Evolutionary conservation across 2,888 invertebrate species (phyloP), one percentile per base, ranked within the genome.

Genomic region (Alviniconcha strummeri): DNA sequence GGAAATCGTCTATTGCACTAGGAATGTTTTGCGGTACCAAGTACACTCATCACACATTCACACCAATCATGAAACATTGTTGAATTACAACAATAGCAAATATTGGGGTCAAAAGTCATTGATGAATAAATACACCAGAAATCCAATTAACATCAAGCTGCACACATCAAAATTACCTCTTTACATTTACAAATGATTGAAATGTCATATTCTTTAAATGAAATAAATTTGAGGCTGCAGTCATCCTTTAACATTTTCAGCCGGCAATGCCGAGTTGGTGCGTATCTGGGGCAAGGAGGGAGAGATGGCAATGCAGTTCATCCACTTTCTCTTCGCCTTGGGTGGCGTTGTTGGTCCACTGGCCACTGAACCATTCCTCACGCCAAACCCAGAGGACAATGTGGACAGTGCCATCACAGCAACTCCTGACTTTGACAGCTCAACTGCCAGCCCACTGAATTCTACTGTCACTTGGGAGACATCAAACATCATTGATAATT

Each of bases 291-390:
- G 92, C 15, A 87, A 88, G 17, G 88, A 90, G 78, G 94, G 93
- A 79, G 91, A 92, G 7, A 93, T 94, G 4, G 93, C 92, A 86
- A 93, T 94, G 91, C 94, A 94, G 88, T 91, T 93, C 8, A 86
- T 94, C 11, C 94, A 94, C 87, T 94, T 94, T 88, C 90, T 91
- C 64, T 94, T 94, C 88, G 94, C 94, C n/a, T 83, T 94, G 72
- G 94, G 94, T 9, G 94, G 94, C 15, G 93, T 94, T 82, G 85
- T 94, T 9, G 92, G 94, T 8, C 94, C 94, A 36, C 86, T 94
- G 55, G 88, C 94, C 60, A 93, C 94, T n/a, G 92, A 93, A 82
- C 94, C 94, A 55, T 94, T 94, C 86, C 88, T 93, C 8, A 88
- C 90, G 6, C 79, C 85, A 54, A 85, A 79, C 17, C 60, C 75